Base-by-base conservation (phyloP, 2,888 invertebrate species). In the Caenorhabditis virilis region DNA sequence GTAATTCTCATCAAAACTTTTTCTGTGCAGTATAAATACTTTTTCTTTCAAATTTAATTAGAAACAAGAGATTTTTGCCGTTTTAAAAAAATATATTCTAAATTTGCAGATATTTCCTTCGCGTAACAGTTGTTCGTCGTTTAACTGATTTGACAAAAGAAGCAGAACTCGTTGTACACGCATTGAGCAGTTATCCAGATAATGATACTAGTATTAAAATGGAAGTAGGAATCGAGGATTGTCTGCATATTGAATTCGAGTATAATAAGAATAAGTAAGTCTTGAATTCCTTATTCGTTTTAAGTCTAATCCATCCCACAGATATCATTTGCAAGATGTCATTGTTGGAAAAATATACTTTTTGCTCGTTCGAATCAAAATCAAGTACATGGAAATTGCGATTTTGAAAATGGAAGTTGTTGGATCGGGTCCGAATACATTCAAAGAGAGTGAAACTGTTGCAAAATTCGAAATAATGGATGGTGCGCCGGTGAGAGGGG, bases 401-500 rank as follows among this genome's bases (percentile, higher is more conserved):
- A 98, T 99, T 77, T 94, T 99, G 65, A 97, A 97, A 85, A 88
- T 93, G 77, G 73, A 73, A 57, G 49, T 58, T 22, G 95, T 72
- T 25, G 69, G 70, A 18, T 61, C 72, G 23, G 76, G 76, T 58
- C 93, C 95, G 51, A 95, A 95, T 84, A 91, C 91, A 46, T 97
- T 95, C 84, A 93, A 93, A 78, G 98, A 98, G 85, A 98, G 93
- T 85, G 97, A 95, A 85, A 97, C 95, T 25, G 95, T 98, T 84
- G 97, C 97, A 54, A 99, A 98, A 85, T 99, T 95, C 86, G 98
- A 99, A 88, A 99, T 99, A 67, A 99, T 99, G 98, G 98, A 99
- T 86, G 98, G 98, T 25, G 98, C 98, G 27, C 98, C 98, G 11
- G 98, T 98, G 0, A 89, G 93, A 85, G 88, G 87, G 15, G 98